phyloP scores from a whole-genome alignment of 2,113 vertebrate genomes.

The Mola mola region DNA sequence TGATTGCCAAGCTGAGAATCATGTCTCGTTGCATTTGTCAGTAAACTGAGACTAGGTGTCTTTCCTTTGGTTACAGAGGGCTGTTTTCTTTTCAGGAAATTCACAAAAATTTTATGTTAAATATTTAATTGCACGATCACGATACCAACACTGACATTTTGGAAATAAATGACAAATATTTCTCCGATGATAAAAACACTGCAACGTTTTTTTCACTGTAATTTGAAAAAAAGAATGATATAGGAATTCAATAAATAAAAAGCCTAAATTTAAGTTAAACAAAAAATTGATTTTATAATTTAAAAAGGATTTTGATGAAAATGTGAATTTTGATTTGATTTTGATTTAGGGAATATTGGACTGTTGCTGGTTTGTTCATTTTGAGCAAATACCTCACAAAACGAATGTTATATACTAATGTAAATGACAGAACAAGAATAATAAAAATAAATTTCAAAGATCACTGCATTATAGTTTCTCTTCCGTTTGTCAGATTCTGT shows the following conservation, averaged over 20 bases:
- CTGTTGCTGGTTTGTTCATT: too few relatives aligned
- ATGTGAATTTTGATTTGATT: too few relatives aligned
- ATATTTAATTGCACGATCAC: constrained; percentile 34
- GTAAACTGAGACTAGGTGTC: constrained; percentile 55
- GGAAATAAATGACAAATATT: constrained; percentile 21
- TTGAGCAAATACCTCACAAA: background rate
- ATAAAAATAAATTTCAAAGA: background rate
- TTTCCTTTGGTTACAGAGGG: constrained; percentile 74
- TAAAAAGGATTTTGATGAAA: too few relatives aligned
- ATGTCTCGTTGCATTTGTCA: constrained; percentile 39
- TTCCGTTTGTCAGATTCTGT: background rate
- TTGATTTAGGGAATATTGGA: too few relatives aligned
- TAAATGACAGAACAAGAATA: background rate
- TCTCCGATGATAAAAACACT: constrained; percentile 13
- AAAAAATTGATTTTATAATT: too few relatives aligned
- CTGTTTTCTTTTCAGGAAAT: constrained; percentile 78
- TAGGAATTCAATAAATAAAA: constrained; percentile 1
- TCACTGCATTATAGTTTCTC: background rate
- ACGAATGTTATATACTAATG: background rate
- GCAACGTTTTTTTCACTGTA: constrained; percentile 4
- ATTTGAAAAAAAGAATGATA: constrained; percentile 1
- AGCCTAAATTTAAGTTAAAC: background rate
- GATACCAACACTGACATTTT: constrained; percentile 50
- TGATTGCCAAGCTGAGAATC: constrained; percentile 20
- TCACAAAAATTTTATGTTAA: constrained; percentile 66